A percentile compares a stretch with the other conserved stretches of the same genome.
These are phyloP conservation scores for Chionodraco myersi DNA, from an alignment of 2,113 vertebrate genomes.

Conservation along the genomic window DNA sequence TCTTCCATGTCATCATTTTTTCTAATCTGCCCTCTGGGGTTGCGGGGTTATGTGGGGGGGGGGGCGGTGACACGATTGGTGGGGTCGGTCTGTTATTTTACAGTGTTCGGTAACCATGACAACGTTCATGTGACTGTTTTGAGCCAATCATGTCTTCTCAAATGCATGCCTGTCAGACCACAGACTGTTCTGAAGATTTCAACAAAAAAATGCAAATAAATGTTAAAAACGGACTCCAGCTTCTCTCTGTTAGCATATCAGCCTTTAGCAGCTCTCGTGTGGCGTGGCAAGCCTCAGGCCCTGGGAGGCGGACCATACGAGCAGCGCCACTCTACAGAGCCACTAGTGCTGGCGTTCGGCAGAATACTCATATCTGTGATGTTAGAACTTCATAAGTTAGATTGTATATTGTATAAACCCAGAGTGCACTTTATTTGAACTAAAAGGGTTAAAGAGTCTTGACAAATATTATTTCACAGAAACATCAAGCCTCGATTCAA, in stretches of 20 bases:
- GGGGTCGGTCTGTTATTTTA: slow-evolving; percentile 33
- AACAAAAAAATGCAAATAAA: slow-evolving; percentile 84
- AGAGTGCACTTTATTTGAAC: too few species aligned
- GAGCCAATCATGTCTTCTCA: slow-evolving; percentile 95
- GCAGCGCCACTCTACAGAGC: neutral
- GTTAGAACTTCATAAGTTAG: too few species aligned
- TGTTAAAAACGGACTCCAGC: slow-evolving; percentile 36
- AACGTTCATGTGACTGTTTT: slow-evolving; percentile 94
- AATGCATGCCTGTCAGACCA: slow-evolving; percentile 73
- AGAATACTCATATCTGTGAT: neutral
- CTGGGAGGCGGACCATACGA: too few species aligned
- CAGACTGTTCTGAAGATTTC: slow-evolving; percentile 93
- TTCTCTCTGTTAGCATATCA: neutral
- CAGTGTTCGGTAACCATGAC: slow-evolving; percentile 47
- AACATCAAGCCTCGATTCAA: neutral
- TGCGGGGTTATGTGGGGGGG: neutral
- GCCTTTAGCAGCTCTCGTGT: too few species aligned
- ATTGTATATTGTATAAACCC: too few species aligned
- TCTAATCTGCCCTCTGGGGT: neutral
- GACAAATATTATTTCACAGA: neutral
- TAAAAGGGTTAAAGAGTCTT: too few species aligned
- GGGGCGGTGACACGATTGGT: neutral
- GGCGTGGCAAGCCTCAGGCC: too few species aligned
- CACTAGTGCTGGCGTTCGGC: neutral
- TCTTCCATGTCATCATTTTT: too few species aligned